Base-by-base conservation (phyloP, 2,797 vertebrate species). In the Etheostoma nigrum region DNA sequence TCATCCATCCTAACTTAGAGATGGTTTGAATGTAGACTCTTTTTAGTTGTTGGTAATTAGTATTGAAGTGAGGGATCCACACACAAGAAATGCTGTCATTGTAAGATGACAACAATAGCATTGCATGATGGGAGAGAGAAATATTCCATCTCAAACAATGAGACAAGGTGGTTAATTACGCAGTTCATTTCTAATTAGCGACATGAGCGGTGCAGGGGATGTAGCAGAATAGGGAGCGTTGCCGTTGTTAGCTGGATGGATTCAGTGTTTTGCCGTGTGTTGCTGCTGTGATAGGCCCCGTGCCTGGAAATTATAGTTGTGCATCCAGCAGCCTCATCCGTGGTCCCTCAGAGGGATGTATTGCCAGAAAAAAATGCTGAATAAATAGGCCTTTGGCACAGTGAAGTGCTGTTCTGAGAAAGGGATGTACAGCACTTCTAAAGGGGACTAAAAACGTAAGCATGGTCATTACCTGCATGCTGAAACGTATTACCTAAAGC, bases 101-200 rank as follows among this genome's bases (percentile, higher is more conserved):
- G 62, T 81, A 82, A 82, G 65, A 49, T 62, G 53, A 82, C 70
- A 81, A 86, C 75, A 86, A 83, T 88, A 81, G 71, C 70, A 62
- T 57, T 75, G 75, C 73, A 66, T 68, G 52, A 52, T 36, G 72
- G 52, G 65, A 79, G 65, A 86, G 62, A 72, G 67, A 88, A 83
- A 86, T 86, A 85, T 80, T 82, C 80, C 82, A 79, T 88, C 79
- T 81, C 45, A 45, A 73, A 92, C 89, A 91, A 89, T 86, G 76
- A 88, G 70, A 85, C 82, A 87, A 90, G 88, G 84, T 83, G 75
- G 79, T 88, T 94, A 91, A 91, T 92, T 92, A 86, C 81, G 74
- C 85, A 23, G 85, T 91, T 93, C 81, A 88, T 86, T 88, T 93
- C 86, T 91, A 91, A 94, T 92, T 92, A 90, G 88, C 82, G 58